Evolutionary conservation across 1,140 invertebrate genomes (phyloP).

Genomic region (Drosophila kikkawai): DNA sequence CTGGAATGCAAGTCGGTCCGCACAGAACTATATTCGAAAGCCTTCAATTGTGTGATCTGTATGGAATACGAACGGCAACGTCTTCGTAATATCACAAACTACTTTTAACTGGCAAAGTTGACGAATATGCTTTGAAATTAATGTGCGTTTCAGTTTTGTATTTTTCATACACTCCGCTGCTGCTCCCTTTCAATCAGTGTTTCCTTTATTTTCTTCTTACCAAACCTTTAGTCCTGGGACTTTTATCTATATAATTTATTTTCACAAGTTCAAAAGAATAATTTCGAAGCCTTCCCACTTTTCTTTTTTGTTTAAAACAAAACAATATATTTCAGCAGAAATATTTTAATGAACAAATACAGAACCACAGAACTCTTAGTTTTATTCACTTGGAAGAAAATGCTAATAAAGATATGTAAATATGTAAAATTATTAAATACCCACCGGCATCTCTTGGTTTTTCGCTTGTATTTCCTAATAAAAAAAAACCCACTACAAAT

Average conservation of each 20-base stretch:
- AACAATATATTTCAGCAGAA: background rate
- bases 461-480: constrained; percentile 24
- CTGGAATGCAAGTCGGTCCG: constrained; percentile 7
- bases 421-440: constrained; percentile 15
- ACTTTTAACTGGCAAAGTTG: background rate
- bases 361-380: constrained; percentile 64
- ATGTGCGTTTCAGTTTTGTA: constrained; percentile 12
- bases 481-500: background rate
- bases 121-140: constrained; percentile 18
- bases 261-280: background rate
- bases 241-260: background rate
- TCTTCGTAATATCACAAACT: background rate
- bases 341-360: background rate
- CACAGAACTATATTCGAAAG: constrained; percentile 9
- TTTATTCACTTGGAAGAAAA: constrained; percentile 33
- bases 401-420: constrained; percentile 6
- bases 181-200: constrained; percentile 1
- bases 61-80: constrained; percentile 38
- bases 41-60: constrained; percentile 37
- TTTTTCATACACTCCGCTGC: constrained; percentile 15
- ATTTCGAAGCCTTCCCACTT: background rate
- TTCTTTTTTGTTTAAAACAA: background rate
- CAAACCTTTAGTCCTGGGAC: background rate
- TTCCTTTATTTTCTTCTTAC: background rate
- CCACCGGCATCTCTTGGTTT: constrained; percentile 20